These are phyloP conservation scores for Chloroceryle aenea DNA, from an alignment of 2,113 vertebrate species.

Conservation along the genomic window DNA sequence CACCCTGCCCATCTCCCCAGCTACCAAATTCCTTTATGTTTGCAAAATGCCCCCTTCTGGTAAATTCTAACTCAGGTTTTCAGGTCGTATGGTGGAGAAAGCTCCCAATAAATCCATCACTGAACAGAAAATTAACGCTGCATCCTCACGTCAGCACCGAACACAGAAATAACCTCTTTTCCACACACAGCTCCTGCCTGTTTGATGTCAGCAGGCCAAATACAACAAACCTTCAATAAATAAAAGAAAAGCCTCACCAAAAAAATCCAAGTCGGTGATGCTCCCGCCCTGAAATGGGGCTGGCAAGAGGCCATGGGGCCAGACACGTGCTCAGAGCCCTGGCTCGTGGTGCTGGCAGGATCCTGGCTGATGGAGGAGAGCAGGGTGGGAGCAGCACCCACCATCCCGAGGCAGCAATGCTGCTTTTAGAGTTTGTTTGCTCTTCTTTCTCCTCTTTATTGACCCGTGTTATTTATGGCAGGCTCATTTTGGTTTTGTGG, in stretches of 20 bases:
- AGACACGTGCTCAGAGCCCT: neutral
- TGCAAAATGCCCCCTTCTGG: constrained; percentile 57
- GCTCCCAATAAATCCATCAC: neutral
- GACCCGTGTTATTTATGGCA: neutral
- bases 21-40: neutral
- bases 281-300: neutral
- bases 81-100: neutral
- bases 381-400: neutral
- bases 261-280: neutral
- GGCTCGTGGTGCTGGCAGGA: neutral
- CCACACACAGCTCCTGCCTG: neutral
- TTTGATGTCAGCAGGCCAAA: neutral
- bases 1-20: accelerated
- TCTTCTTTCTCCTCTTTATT: neutral
- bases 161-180: neutral
- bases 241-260: neutral
- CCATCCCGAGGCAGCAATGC: neutral
- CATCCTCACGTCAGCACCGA: neutral
- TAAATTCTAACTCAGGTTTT: neutral
- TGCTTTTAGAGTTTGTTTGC: neutral
- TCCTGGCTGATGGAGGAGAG: accelerated
- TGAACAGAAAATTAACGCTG: neutral
- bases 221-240: neutral
- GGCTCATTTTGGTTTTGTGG: neutral
- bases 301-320: neutral